These are phyloP conservation scores for Prunella himalayana DNA, from an alignment of 2,113 vertebrate species.

Conservation along the genomic window DNA sequence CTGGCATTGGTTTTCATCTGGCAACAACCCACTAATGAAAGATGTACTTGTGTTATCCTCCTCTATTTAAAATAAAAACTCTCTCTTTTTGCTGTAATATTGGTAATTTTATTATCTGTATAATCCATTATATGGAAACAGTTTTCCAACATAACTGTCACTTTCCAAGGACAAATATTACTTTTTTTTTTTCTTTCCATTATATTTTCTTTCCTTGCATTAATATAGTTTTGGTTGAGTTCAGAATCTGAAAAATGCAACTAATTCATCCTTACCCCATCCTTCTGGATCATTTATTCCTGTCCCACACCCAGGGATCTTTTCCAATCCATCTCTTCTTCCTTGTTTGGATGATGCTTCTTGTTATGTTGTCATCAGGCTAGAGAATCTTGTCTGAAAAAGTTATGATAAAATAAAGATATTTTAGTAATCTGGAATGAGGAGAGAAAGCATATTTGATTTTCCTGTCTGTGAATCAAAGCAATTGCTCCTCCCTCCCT, in stretches of 20 bases:
- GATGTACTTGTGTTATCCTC: not conserved
- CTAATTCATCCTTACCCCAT: not conserved
- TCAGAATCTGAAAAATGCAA: not conserved
- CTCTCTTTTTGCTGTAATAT: not conserved
- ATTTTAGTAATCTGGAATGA: not conserved
- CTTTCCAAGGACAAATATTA: not conserved
- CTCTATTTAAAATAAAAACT: not conserved
- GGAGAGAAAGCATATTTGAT: not conserved
- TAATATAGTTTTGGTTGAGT: not conserved
- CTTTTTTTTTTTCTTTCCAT: accelerated
- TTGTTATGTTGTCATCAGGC: not conserved
- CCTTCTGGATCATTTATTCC: accelerated
- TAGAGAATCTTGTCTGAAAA: not conserved
- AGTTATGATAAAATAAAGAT: not conserved
- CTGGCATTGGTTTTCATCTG: not conserved
- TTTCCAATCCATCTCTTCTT: not conserved
- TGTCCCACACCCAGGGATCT: not conserved
- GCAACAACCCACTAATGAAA: not conserved
- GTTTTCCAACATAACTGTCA: not conserved
- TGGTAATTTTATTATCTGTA: not conserved
- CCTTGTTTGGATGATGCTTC: not conserved
- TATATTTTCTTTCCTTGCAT: not conserved
- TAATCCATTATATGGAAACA: not conserved
- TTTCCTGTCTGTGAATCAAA: not conserved
- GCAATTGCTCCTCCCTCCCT: too few species aligned